Percentiles rank a stretch among this genome's conserved stretches.
These are phyloP conservation scores for Megalopta genalis DNA, from an alignment of 1,140 invertebrate species.

Conservation along the genomic window DNA sequence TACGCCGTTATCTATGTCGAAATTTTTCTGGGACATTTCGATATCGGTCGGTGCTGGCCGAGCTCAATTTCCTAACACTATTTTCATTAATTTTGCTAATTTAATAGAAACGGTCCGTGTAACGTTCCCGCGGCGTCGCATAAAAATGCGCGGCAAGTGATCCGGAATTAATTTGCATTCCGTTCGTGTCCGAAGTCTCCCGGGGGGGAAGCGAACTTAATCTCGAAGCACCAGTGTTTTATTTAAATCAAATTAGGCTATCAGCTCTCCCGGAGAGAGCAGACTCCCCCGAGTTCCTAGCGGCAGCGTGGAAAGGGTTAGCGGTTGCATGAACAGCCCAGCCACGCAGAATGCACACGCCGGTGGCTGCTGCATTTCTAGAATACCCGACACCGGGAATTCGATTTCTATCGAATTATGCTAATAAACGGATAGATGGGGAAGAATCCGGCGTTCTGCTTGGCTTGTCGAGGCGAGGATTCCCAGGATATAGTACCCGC, in stretches of 20 bases:
- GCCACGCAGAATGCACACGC: neutral
- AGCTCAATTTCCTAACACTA: neutral
- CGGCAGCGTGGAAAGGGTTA: neutral
- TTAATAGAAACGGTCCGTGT: neutral
- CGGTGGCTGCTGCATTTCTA: slow-evolving; percentile 2
- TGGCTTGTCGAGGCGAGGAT: too few species aligned
- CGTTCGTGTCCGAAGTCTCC: neutral
- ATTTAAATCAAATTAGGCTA: slow-evolving; percentile 11
- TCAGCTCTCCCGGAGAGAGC: neutral
- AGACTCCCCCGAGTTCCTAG: neutral
- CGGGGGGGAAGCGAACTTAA: slow-evolving; percentile 14
- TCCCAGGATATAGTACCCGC: too few species aligned
- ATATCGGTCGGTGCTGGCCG: too few species aligned
- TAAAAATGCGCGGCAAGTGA: neutral
- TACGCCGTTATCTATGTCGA: too few species aligned
- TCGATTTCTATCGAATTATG: slow-evolving; percentile 44
- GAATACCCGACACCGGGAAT: slow-evolving; percentile 10
- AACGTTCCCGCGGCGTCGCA: neutral
- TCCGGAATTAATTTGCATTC: neutral
- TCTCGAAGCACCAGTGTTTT: slow-evolving; percentile 9
- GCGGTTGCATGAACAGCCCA: neutral
- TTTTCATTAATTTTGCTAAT: neutral
- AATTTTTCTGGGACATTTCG: too few species aligned
- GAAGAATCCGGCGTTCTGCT: slow-evolving; percentile 13
- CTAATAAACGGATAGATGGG: slow-evolving; percentile 29